Base-by-base conservation (phyloP, 1,140 invertebrate genomes). In the Drosophila mauritiana region DNA sequence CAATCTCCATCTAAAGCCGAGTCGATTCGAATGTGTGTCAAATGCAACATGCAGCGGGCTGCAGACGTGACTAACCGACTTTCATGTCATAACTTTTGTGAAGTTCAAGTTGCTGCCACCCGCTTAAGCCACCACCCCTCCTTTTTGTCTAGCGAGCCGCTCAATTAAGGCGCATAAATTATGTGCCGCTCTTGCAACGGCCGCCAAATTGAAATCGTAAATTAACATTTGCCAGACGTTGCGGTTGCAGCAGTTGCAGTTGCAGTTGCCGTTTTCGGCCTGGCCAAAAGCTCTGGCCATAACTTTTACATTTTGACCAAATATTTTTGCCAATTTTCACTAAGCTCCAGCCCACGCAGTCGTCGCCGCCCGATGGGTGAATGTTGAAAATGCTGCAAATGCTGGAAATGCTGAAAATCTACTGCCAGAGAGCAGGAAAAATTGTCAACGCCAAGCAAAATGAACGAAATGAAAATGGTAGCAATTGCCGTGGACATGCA, bases 271-370 rank as follows among this genome's bases (percentile, higher is more conserved):
- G 17, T 22, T 45, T 20, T 10, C 6, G 45, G 6, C 13, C 1
- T 13, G 7, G 13, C 11, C 13, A 27, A 27, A 48, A 27, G 20
- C 27, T 51, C 3, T 55, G 84, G 49, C 83, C 64, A 79, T 86
- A 86, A 83, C 84, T 89, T 89, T 89, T 89, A 89, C 84, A 89
- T 89, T 89, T 89, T 89, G 85, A 78, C 85, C 85, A 89, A 89
- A 89, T 89, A 89, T 89, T 88, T 88, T 84, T 89, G 85, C 84
- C 81, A 89, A 89, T 89, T 89, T 89, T 89, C 84, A 89, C 84
- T 84, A 86, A 86, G 83, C 84, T 67, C 49, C 84, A 37, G 42
- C 84, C 84, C 84, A 89, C 84, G 84, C 84, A 89, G 62, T 53
- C 68, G 77, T 77, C 83, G 82, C 73, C 83, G 82, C 81, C 83